Evolutionary conservation across 2,113 vertebrate genomes (phyloP).

Genomic region (Atlantisia rogersi): DNA sequence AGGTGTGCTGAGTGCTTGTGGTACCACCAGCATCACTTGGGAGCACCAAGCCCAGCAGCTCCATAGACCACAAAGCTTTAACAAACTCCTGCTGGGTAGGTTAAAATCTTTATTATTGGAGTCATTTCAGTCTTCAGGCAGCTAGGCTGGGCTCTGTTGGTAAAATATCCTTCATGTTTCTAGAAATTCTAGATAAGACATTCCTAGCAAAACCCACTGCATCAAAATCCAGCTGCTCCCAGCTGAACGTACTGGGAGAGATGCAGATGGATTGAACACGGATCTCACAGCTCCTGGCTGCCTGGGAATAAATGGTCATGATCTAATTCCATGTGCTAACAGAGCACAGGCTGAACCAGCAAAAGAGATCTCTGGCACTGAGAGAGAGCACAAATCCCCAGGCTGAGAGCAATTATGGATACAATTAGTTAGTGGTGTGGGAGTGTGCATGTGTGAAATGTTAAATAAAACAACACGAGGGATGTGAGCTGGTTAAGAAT

Average conservation of each 20-base stretch:
- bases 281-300: neutral
- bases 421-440: conserved; percentile 30
- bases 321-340: neutral
- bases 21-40: neutral
- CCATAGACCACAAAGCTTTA: neutral
- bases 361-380: neutral
- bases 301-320: neutral
- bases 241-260: neutral
- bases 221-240: neutral
- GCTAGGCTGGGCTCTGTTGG: neutral
- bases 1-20: neutral
- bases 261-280: neutral
- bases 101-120: neutral
- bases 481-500: neutral
- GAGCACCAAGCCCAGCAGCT: neutral
- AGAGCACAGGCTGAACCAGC: neutral
- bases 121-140: neutral
- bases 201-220: neutral
- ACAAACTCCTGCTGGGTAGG: neutral
- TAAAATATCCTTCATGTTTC: neutral
- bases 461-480: neutral
- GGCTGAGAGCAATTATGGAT: conserved; percentile 13
- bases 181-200: neutral
- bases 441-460: conserved; percentile 18
- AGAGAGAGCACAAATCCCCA: neutral